Evolutionary conservation across 1,140 invertebrate species (phyloP).

Genomic region (Drosophila persimilis): DNA sequence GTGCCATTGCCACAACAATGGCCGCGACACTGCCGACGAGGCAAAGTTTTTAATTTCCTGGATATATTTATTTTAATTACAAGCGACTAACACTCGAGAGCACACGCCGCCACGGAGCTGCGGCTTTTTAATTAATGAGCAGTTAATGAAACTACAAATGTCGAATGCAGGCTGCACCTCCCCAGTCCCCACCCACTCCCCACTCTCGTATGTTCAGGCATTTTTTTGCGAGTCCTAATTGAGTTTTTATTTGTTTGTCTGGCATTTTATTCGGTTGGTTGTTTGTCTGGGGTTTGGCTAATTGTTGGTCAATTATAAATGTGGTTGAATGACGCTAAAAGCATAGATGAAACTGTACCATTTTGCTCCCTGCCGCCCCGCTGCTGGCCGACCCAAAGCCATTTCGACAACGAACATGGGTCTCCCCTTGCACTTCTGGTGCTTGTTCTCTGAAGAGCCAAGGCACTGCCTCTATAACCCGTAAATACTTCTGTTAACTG

Average conservation of each 20-base stretch:
- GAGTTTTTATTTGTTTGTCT: conserved; percentile 35
- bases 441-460: too few relatives aligned
- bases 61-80: conserved; percentile 71
- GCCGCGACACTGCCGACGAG: conserved; percentile 4
- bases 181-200: too few relatives aligned
- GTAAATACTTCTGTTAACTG: background rate
- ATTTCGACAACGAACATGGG: too few relatives aligned
- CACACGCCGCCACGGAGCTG: conserved; percentile 25
- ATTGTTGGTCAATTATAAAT: conserved; percentile 38
- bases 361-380: too few relatives aligned
- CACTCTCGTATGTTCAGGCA: background rate
- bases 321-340: background rate
- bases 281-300: conserved; percentile 21
- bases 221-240: conserved; percentile 17
- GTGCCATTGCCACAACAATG: conserved; percentile 43
- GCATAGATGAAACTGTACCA: too few relatives aligned
- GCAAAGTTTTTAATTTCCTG: conserved; percentile 63
- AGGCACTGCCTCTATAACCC: too few relatives aligned
- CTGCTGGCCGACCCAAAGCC: too few relatives aligned
- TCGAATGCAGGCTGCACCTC: conserved; percentile 10
- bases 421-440: too few relatives aligned
- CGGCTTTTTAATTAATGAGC: conserved; percentile 68
- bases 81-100: conserved; percentile 25
- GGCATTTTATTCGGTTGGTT: conserved; percentile 30
- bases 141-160: conserved; percentile 31